A percentile compares a stretch with the other conserved stretches of the same genome.
Evolutionary conservation across 2,797 vertebrate genomes (phyloP).

Genomic region (Eptatretus atami): DNA sequence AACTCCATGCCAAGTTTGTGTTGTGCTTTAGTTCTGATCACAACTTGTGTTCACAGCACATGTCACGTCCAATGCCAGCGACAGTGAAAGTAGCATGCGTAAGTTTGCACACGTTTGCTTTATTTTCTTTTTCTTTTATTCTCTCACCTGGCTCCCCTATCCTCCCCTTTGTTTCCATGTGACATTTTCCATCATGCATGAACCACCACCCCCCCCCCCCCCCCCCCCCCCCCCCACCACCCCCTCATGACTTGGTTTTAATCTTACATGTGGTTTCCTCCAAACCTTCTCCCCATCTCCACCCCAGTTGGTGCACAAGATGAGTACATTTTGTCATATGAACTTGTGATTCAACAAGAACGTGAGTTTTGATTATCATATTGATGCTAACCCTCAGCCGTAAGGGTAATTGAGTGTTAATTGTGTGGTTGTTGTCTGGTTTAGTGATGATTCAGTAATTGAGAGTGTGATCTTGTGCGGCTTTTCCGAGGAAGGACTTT

Average conservation of each 20-base stretch:
- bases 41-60: conserved; percentile 53
- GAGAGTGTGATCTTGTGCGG: no score
- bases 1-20: no score
- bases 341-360: conserved; percentile 73
- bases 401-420: no score
- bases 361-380: conserved; percentile 21
- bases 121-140: conserved; percentile 15
- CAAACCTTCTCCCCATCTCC: conserved; percentile 8
- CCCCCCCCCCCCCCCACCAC: no score
- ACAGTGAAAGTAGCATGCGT: conserved; percentile 97
- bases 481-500: no score
- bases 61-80: conserved; percentile 85
- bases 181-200: no score
- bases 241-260: no score
- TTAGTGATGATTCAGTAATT: no score
- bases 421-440: no score
- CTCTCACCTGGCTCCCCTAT: conserved; percentile 8
- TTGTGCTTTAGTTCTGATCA: no score
- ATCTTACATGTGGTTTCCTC: conserved; percentile 4
- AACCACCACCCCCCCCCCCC: no score
- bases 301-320: conserved; percentile 52
- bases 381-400: no score
- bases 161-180: conserved; percentile 3
- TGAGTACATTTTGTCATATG: conserved; percentile 69
- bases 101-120: conserved; percentile 26